These are phyloP conservation scores for Pelecanus crispus DNA, from an alignment of 2,113 vertebrate species.

Conservation along the genomic window DNA sequence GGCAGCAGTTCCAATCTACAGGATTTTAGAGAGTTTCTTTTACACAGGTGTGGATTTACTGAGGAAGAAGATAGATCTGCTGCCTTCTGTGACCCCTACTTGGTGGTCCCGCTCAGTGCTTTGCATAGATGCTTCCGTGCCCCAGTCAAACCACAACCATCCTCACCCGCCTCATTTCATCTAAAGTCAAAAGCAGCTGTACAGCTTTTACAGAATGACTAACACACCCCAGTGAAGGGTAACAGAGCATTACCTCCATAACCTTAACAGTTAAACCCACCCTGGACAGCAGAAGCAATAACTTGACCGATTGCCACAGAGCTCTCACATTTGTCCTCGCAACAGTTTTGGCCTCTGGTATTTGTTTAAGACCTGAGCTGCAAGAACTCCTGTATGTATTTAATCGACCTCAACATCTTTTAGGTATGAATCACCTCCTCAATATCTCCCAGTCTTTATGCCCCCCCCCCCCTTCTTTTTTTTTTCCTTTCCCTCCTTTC, in stretches of 20 bases:
- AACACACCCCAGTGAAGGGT: background rate
- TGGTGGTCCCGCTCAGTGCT: fast-evolving
- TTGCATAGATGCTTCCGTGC: fast-evolving
- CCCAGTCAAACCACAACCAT: background rate
- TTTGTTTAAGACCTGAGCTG: background rate
- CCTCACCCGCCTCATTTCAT: fast-evolving
- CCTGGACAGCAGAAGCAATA: background rate
- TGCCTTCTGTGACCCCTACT: background rate
- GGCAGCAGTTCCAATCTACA: background rate
- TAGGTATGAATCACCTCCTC: background rate
- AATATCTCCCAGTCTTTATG: background rate
- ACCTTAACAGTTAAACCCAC: background rate
- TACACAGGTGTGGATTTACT: background rate
- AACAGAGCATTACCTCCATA: background rate
- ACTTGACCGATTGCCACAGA: background rate
- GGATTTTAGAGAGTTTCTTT: background rate
- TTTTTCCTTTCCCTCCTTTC: background rate
- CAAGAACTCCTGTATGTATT: background rate
- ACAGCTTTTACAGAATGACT: background rate
- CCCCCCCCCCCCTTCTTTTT: background rate
- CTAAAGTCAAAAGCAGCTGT: background rate
- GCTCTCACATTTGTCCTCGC: background rate
- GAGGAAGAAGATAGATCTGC: background rate
- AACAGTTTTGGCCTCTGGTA: background rate
- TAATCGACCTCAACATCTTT: background rate